Conservation (phyloP, 2,888 invertebrate genomes). For the Macroteleia sp. region DNA sequence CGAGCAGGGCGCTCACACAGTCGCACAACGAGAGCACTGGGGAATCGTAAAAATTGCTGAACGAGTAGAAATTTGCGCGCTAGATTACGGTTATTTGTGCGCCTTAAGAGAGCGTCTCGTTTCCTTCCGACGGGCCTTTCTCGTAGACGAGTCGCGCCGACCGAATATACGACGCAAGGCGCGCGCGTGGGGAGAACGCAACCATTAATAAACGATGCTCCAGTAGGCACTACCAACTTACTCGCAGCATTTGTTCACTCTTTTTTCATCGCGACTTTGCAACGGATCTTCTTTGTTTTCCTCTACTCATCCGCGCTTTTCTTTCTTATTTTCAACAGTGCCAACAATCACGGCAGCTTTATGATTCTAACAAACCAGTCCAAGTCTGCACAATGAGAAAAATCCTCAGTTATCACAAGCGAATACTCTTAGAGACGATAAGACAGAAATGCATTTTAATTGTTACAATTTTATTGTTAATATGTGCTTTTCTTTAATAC, state of each 20-base stretch:
- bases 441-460: too few species aligned
- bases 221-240: slow-evolving; percentile 51
- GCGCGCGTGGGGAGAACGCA: slow-evolving; percentile 32
- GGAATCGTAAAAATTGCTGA: slow-evolving; percentile 53
- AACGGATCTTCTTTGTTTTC: slow-evolving; percentile 53
- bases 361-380: background rate
- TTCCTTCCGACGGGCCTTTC: slow-evolving; percentile 56
- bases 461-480: too few species aligned
- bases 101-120: slow-evolving; percentile 51
- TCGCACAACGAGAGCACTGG: slow-evolving; percentile 37
- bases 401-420: too few species aligned
- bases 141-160: slow-evolving; percentile 46
- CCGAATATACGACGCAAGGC: slow-evolving; percentile 30
- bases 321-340: slow-evolving; percentile 12
- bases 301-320: slow-evolving; percentile 7
- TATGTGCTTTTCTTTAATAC: too few species aligned
- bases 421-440: too few species aligned
- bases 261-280: slow-evolving; percentile 54
- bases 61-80: slow-evolving; percentile 56
- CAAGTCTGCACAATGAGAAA: background rate
- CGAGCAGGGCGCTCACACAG: slow-evolving; percentile 7
- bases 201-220: slow-evolving; percentile 63
- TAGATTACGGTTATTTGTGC: slow-evolving; percentile 61
- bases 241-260: slow-evolving; percentile 28
- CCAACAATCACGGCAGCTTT: slow-evolving; percentile 16